Base-by-base conservation (phyloP, 2,888 invertebrate species). In the Nemoura dubitans region DNA sequence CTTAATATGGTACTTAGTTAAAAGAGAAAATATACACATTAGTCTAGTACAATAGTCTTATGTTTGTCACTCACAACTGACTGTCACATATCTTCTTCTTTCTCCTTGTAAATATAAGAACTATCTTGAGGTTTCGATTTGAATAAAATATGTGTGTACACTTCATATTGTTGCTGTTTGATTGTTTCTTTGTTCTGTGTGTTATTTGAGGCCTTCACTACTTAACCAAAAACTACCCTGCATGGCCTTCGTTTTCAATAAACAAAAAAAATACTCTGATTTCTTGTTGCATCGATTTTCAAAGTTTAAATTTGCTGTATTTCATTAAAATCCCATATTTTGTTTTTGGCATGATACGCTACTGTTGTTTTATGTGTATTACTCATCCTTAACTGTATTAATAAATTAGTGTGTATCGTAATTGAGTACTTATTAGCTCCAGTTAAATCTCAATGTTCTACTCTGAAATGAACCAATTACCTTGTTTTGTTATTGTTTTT, bases 51-150 rank as follows among this genome's bases (percentile, higher is more conserved):
- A 81, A 81, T 28, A 81, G 30, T 81, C 21, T 83, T 83, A 26
- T 26, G 83, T 83, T 83, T 84, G 59, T 76, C 84, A 84, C 84
- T 59, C 59, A 59, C 59, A 59, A 59, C 59, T 21, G 59, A 84
- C 84, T 84, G 84, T 84, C 84, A 84, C 84, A 84, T 84, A 84
- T 84, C 84, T 84, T 84, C 84, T 84, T 84, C 84, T 84, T 84
- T 84, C 59, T 84, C 76, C 84, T 84, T 84, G 84, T 84, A 84
- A 84, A 84, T 84, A 84, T 27, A 27, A 83, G 26, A 26, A 84
- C 43, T 84, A 81, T 84, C 83, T 83, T 83, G 76, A 84, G 59
- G 76, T 84, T 76, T 84, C 84, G 59, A 84, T 59, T 84, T 84
- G 84, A 84, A 84, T 84, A 84, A 84, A 84, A 84, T 84, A 84